Evolutionary conservation across 2,113 vertebrate genomes (phyloP).

Genomic region (Mystacornis crossleyi): DNA sequence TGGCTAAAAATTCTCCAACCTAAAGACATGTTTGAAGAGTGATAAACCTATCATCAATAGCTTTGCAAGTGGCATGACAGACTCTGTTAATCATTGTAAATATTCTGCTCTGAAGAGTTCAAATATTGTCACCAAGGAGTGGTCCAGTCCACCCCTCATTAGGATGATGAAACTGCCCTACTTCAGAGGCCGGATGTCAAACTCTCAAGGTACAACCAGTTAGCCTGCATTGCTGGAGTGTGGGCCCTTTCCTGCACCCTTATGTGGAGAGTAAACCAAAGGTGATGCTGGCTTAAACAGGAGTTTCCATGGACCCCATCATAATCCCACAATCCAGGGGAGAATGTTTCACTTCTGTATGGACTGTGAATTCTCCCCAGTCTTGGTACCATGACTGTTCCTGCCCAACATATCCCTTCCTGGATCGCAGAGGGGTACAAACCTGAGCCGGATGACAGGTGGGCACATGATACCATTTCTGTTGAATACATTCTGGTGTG

Average conservation of each 20-base stretch:
- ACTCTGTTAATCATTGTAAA: conserved; percentile 57
- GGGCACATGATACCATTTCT: neutral
- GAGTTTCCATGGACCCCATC: neutral
- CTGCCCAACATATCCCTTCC: neutral
- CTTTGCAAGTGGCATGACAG: neutral
- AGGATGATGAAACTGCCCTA: neutral
- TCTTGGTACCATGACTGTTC: neutral
- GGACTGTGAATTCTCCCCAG: neutral
- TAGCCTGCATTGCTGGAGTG: neutral
- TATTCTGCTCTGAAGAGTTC: neutral
- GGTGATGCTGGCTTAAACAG: neutral
- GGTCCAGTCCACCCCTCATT: neutral
- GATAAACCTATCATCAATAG: conserved; percentile 23
- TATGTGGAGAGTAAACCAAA: neutral
- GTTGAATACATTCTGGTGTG: neutral
- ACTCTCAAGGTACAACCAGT: neutral
- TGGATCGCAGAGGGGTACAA: neutral
- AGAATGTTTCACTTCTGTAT: neutral
- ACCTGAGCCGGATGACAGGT: neutral
- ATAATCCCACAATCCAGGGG: neutral
- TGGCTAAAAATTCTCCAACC: conserved; percentile 43
- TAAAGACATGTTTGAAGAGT: conserved; percentile 3
- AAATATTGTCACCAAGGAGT: conserved; percentile 28
- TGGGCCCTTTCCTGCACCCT: neutral
- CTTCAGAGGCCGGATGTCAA: neutral